phyloP scores from a whole-genome alignment of 2,888 invertebrate species.

The Ormyrus rosae region DNA sequence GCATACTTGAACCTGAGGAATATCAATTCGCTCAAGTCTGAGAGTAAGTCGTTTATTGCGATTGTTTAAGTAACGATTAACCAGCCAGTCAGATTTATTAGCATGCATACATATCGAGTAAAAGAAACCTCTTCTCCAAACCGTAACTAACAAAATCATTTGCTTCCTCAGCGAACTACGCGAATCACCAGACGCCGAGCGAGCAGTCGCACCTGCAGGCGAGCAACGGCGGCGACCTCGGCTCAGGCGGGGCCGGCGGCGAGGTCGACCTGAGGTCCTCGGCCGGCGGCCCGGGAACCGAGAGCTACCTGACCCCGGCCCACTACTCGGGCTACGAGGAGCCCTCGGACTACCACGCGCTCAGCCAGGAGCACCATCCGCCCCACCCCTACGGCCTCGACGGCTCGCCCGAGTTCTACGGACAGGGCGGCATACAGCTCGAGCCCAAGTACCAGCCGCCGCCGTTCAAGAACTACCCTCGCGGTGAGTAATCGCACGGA shows the following conservation, averaged over 20 bases:
- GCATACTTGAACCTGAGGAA: conserved; percentile 73
- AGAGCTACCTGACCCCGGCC: conserved; percentile 72
- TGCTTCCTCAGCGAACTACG: conserved; percentile 67
- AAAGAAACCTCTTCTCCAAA: not conserved
- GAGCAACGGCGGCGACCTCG: conserved; percentile 67
- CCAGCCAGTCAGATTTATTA: too few species aligned
- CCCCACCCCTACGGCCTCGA: conserved; percentile 81
- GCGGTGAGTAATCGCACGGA: conserved; percentile 77
- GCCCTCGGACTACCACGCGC: conserved; percentile 65
- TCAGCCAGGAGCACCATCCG: conserved; percentile 73
- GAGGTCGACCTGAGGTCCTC: conserved; percentile 66
- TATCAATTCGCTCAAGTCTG: conserved; percentile 73
- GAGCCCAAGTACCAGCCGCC: conserved; percentile 86
- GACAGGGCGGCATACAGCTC: conserved; percentile 77
- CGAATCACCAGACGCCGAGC: conserved; percentile 65
- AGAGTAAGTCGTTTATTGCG: conserved; percentile 66
- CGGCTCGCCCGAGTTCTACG: conserved; percentile 86
- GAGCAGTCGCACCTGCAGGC: conserved; percentile 58
- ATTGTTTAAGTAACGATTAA: not conserved
- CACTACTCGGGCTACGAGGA: conserved; percentile 77
- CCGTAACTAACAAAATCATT: conserved; percentile 35
- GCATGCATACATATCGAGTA: too few species aligned
- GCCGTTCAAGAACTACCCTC: conserved; percentile 83
- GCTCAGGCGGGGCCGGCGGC: conserved; percentile 69
- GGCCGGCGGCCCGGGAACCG: conserved; percentile 65